Evolutionary conservation across 2,797 vertebrate genomes (phyloP).

Genomic region (Acropternis orthonyx): DNA sequence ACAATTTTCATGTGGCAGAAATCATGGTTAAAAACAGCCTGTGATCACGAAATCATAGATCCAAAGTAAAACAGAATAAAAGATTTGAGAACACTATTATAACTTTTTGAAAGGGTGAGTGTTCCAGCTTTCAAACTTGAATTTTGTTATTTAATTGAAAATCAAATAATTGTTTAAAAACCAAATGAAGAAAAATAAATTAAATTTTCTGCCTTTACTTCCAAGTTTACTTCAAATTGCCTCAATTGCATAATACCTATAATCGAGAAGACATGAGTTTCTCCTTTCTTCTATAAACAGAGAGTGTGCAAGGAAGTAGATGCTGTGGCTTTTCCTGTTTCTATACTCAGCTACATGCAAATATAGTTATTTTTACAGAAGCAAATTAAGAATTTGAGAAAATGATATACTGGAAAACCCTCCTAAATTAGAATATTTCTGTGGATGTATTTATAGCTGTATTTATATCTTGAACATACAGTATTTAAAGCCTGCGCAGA

Average conservation of each 20-base stretch:
- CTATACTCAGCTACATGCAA: neutral
- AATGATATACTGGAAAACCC: neutral
- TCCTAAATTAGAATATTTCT: neutral
- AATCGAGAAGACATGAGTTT: neutral
- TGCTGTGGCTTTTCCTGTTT: neutral
- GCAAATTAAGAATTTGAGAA: constrained; percentile 1
- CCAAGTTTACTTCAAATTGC: neutral
- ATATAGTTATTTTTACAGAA: neutral
- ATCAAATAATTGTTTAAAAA: neutral
- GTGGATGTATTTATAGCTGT: neutral
- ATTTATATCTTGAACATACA: neutral
- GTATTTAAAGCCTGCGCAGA: neutral
- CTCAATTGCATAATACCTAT: neutral
- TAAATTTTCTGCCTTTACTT: neutral
- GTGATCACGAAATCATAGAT: neutral
- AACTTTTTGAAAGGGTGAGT: neutral
- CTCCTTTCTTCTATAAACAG: neutral
- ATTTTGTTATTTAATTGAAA: neutral
- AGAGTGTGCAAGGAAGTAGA: neutral
- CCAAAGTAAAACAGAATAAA: neutral
- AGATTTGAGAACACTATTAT: neutral
- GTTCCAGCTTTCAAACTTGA: neutral
- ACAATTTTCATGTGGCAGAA: neutral
- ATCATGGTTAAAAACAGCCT: neutral
- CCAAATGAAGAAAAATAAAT: neutral